phyloP scores from a whole-genome alignment of 2,113 vertebrate species.

The Motacilla tschutschensis region DNA sequence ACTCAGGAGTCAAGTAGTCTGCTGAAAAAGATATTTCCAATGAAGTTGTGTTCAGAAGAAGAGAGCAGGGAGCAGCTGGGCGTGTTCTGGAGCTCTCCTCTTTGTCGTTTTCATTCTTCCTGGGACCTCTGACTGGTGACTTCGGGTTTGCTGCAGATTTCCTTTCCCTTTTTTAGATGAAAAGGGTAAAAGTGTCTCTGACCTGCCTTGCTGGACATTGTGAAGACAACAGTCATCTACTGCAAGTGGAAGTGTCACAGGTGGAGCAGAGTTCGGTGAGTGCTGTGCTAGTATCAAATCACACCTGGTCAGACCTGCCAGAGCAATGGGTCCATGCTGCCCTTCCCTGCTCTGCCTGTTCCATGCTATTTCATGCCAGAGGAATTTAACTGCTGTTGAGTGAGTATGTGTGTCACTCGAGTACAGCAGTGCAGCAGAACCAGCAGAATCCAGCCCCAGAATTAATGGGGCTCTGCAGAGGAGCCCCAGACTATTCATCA shows the following conservation, averaged over 20 bases:
- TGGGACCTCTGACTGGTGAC: not conserved
- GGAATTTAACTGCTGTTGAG: not conserved
- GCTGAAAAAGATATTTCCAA: not conserved
- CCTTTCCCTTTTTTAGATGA: not conserved
- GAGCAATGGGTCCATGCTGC: not conserved
- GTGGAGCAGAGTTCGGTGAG: not conserved
- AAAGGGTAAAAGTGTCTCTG: not conserved
- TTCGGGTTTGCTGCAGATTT: not conserved
- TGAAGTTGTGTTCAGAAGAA: not conserved
- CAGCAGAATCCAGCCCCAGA: not conserved
- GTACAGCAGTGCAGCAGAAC: not conserved
- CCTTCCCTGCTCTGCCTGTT: not conserved
- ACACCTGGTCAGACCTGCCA: not conserved
- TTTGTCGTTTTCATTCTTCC: not conserved
- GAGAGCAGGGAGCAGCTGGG: not conserved
- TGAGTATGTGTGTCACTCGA: not conserved
- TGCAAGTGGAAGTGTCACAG: not conserved
- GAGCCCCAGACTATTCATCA: not conserved
- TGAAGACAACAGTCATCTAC: not conserved
- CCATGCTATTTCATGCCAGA: not conserved
- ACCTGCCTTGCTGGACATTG: accelerated
- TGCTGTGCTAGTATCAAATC: not conserved
- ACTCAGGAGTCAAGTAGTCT: not conserved
- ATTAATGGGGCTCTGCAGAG: not conserved
- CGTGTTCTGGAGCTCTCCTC: not conserved